These are phyloP conservation scores for Chroicocephalus ridibundus DNA, from an alignment of 2,113 vertebrate genomes.

Conservation along the genomic window DNA sequence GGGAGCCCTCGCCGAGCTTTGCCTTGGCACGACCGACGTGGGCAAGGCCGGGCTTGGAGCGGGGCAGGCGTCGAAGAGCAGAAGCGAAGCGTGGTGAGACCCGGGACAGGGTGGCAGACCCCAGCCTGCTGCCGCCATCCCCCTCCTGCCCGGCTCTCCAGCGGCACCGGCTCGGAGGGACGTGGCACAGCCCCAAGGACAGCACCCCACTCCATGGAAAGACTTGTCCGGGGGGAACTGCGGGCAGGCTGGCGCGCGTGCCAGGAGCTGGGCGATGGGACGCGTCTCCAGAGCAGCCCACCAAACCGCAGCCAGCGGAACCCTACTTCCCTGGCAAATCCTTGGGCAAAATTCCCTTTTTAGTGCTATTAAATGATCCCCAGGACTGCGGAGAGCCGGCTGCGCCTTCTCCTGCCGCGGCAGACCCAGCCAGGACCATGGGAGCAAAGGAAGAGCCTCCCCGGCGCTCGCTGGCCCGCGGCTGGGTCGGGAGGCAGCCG, in stretches of 20 bases:
- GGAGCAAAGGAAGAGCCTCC: not conserved
- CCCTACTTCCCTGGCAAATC: not conserved
- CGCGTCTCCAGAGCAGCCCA: not conserved
- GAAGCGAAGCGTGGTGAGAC: not conserved
- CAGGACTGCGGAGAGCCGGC: not conserved
- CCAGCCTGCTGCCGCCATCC: not conserved
- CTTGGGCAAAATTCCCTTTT: not conserved
- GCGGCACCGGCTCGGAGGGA: fast-evolving
- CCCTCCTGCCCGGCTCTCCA: not conserved
- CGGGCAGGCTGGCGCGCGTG: not conserved
- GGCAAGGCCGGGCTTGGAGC: not conserved
- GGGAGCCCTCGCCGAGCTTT: not conserved
- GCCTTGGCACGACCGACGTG: not conserved
- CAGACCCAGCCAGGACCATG: not conserved
- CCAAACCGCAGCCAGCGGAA: not conserved
- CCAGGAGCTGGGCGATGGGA: not conserved
- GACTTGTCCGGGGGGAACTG: not conserved
- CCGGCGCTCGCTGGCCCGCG: not conserved
- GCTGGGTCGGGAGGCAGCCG: not conserved
- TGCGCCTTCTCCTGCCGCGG: not conserved
- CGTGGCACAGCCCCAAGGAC: fast-evolving
- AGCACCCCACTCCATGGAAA: not conserved
- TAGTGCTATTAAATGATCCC: not conserved
- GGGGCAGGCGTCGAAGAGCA: not conserved
- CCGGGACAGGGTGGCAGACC: not conserved